Evolutionary conservation across 2,888 invertebrate genomes (phyloP).

Genomic region (Microctonus brassicae): DNA sequence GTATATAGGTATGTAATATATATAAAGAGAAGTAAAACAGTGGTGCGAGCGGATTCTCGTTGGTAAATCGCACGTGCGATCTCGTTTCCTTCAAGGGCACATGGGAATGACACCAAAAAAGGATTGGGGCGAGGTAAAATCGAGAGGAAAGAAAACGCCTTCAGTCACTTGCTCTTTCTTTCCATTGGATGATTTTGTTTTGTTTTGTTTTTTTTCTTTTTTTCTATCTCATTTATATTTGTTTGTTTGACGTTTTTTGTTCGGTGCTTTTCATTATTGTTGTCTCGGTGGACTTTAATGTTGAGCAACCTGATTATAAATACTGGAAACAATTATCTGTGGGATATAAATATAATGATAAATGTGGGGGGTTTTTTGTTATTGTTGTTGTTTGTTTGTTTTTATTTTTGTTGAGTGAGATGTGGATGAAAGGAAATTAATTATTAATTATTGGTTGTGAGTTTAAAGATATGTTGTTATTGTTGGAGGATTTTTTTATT

Average conservation of each 20-base stretch:
- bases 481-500: neutral
- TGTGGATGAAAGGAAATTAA: neutral
- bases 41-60: neutral
- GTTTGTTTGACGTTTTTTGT: too few relatives aligned
- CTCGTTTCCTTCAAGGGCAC: conserved; percentile 39
- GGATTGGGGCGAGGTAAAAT: conserved; percentile 38
- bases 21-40: neutral
- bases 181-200: neutral
- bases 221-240: neutral
- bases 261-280: too few relatives aligned
- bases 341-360: too few relatives aligned
- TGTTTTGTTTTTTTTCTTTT: neutral
- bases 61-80: conserved; percentile 42
- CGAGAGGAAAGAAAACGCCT: conserved; percentile 34
- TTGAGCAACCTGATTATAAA: too few relatives aligned
- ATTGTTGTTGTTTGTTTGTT: too few relatives aligned
- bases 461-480: neutral
- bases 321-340: too few relatives aligned
- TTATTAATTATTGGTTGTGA: neutral
- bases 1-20: neutral
- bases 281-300: too few relatives aligned
- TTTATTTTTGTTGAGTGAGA: too few relatives aligned
- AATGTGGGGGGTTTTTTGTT: too few relatives aligned
- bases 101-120: conserved; percentile 37
- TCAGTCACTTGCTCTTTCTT: neutral